Base-by-base conservation (phyloP, 2,113 vertebrate species). In the Mesocricetus auratus region DNA sequence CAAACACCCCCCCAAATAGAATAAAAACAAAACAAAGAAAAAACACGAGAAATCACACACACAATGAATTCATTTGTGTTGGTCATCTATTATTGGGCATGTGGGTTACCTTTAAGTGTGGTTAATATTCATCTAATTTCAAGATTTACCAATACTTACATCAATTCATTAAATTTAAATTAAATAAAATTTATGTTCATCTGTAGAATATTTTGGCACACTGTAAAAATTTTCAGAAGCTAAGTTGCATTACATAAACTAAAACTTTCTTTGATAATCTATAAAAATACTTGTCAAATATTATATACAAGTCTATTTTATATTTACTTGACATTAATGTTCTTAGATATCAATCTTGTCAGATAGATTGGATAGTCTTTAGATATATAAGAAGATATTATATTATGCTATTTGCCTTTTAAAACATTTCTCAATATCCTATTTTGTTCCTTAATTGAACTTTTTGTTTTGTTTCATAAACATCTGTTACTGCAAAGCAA, bases 401-500 rank as follows among this genome's bases (percentile, higher is more conserved):
- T 24, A 75, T 87, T 93, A 79, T 91, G 33, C 87, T 96, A 85
- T 9, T 96, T 95, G 50, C 93, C 75, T 97, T 97, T 97, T 96
- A 95, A 95, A 88, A 77, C 82, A 17, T 93, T 91, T 17, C 78
- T 93, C 82, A 4, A 90, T 97, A 96, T 96, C 93, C 93, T 96
- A 98, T 98, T 98, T 98, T 83, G 33, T 47, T 92, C 60, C 91
- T 94, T 98, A 79, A 97, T 98, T 97, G 97, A 98, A 97, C 86
- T 98, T 97, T 98, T 96, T 97, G 89, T 98, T 98, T 97, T 98
- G 87, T 97, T 97, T 96, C 66, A 97, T 87, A 97, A 97, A 98
- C 95, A 98, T 98, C 97, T 98, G 94, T 93, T 98, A 68, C 92
- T 97, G 98, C 98, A 97, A 98, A 97, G 97, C 95, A 97, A 93